phyloP scores from a whole-genome alignment of 1,140 invertebrate species.

The Aphelinus atriplicis region DNA sequence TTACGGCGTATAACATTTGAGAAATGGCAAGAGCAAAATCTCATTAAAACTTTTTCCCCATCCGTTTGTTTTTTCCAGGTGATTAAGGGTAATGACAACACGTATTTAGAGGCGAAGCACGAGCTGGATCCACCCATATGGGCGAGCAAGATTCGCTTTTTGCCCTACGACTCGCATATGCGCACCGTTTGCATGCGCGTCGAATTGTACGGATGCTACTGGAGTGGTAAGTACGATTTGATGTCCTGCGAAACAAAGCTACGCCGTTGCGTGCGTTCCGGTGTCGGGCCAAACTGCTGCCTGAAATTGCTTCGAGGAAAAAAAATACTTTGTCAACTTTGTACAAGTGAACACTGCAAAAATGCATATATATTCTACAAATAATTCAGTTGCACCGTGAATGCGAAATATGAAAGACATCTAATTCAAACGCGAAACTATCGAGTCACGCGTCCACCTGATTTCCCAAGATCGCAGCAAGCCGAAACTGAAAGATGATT shows the following conservation, averaged over 20 bases:
- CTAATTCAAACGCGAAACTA: too few relatives aligned
- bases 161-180: conserved; percentile 78
- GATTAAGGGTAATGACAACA: conserved; percentile 88
- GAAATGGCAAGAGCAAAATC: too few relatives aligned
- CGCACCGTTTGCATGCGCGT: conserved; percentile 83
- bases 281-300: too few relatives aligned
- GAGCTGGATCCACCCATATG: conserved; percentile 77
- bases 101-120: conserved; percentile 83
- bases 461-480: not conserved
- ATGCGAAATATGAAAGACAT: too few relatives aligned
- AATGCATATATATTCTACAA: too few relatives aligned
- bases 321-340: too few relatives aligned
- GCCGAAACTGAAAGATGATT: not conserved
- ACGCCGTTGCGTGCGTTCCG: not conserved
- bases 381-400: too few relatives aligned
- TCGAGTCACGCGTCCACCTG: too few relatives aligned
- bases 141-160: conserved; percentile 78
- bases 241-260: not conserved
- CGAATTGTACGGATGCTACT: conserved; percentile 80
- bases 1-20: too few relatives aligned
- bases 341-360: too few relatives aligned
- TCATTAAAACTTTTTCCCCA: too few relatives aligned
- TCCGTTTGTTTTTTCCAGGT: conserved; percentile 72
- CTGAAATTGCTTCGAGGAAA: too few relatives aligned
- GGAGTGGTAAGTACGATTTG: conserved; percentile 68